Conservation (phyloP, 2,888 invertebrate species). For the Acleris sparsana region DNA sequence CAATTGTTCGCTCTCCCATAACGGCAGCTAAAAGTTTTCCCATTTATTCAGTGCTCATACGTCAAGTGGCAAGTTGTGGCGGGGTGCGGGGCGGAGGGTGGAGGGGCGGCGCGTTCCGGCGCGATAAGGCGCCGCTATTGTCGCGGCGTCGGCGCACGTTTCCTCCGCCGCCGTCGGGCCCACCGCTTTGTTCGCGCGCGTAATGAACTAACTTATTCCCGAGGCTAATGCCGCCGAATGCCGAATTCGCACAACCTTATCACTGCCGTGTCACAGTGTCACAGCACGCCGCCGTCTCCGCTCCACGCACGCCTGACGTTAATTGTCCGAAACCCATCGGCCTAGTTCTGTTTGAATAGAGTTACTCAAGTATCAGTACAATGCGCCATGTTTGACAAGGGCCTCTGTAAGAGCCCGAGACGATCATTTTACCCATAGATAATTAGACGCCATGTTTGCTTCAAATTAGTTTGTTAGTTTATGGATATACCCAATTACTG, state of each 20-base stretch:
- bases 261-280: constrained; percentile 59
- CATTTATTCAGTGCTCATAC: constrained; percentile 82
- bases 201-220: constrained; percentile 83
- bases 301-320: constrained; percentile 58
- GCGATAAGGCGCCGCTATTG: constrained; percentile 80
- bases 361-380: constrained; percentile 66
- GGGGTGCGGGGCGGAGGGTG: constrained; percentile 42
- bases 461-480: constrained; percentile 29
- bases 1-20: constrained; percentile 80
- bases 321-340: constrained; percentile 67
- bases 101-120: constrained; percentile 74
- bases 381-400: constrained; percentile 69
- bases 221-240: constrained; percentile 70
- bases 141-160: constrained; percentile 82
- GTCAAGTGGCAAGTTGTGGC: constrained; percentile 59
- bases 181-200: constrained; percentile 74
- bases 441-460: constrained; percentile 55
- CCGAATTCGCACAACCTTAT: constrained; percentile 76
- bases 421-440: constrained; percentile 39
- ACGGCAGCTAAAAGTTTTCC: constrained; percentile 79
- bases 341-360: constrained; percentile 77
- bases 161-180: constrained; percentile 80
- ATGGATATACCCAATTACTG: constrained; percentile 27
- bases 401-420: constrained; percentile 60
- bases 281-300: constrained; percentile 49